These are phyloP conservation scores for Neogobius melanostomus DNA, from an alignment of 2,113 vertebrate genomes.

Conservation along the genomic window DNA sequence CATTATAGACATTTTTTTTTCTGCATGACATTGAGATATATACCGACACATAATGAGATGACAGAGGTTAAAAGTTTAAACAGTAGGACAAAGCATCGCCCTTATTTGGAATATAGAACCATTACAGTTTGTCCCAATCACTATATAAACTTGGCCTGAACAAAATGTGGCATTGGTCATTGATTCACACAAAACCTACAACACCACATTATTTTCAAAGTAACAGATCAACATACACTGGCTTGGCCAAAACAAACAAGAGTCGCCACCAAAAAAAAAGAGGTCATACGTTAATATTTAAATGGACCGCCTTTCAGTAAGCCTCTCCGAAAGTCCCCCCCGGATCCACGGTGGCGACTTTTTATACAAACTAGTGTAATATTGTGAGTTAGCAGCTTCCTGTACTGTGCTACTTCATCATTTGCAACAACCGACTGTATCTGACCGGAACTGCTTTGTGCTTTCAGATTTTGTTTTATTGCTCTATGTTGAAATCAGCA, in stretches of 20 bases:
- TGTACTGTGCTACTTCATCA: neutral
- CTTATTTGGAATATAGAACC: slow-evolving; percentile 31
- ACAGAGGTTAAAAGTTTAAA: slow-evolving; percentile 37
- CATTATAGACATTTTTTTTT: slow-evolving; percentile 30
- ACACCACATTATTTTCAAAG: no score
- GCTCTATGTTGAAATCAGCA: neutral
- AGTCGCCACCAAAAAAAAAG: no score
- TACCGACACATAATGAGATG: slow-evolving; percentile 19
- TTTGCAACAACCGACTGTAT: neutral
- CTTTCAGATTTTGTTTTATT: neutral
- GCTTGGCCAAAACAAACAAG: no score
- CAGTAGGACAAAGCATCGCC: slow-evolving; percentile 35
- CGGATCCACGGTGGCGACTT: no score
- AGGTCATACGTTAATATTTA: no score
- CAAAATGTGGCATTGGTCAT: neutral
- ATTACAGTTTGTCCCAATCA: slow-evolving; percentile 4
- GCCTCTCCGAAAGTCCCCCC: no score
- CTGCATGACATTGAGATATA: slow-evolving; percentile 34
- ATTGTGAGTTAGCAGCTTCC: neutral
- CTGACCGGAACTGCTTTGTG: neutral
- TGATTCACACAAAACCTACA: neutral
- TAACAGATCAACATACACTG: no score
- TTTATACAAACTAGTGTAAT: no score
- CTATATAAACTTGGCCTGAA: neutral
- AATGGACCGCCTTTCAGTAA: no score